These are phyloP conservation scores for Aegypius monachus DNA, from an alignment of 2,113 vertebrate genomes.

Conservation along the genomic window DNA sequence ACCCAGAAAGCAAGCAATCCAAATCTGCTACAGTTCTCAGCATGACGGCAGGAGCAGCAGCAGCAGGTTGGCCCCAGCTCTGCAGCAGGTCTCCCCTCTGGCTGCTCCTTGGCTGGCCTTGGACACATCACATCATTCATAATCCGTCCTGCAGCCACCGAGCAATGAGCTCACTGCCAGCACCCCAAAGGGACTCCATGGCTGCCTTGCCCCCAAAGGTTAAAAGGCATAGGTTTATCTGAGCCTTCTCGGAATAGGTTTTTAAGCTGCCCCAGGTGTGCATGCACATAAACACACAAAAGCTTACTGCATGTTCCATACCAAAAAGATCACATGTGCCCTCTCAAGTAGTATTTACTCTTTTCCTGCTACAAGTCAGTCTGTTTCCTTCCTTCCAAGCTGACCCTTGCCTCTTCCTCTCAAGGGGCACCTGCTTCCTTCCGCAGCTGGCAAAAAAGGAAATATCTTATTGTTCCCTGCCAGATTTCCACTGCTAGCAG, in stretches of 20 bases:
- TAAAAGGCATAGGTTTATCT: not conserved
- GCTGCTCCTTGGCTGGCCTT: not conserved
- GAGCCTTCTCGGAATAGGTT: not conserved
- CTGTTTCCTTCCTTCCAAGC: not conserved
- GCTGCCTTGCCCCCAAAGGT: not conserved
- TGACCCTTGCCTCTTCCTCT: not conserved
- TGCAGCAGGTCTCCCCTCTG: not conserved
- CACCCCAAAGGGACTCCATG: not conserved
- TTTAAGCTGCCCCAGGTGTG: not conserved
- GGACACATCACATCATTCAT: not conserved
- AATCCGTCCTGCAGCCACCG: rapidly evolving
- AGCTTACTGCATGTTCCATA: not conserved
- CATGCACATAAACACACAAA: not conserved
- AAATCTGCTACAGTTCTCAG: not conserved
- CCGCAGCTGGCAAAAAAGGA: not conserved
- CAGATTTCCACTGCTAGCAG: not conserved
- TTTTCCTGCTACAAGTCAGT: not conserved
- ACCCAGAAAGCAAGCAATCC: not conserved
- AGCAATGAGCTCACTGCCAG: not conserved
- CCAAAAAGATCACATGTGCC: not conserved
- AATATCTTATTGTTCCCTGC: not conserved
- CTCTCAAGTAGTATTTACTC: not conserved
- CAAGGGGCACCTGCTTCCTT: not conserved
- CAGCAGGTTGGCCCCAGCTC: not conserved
- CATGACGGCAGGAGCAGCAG: not conserved